Evolutionary conservation across 2,797 vertebrate species (phyloP).

Genomic region (Sylvia borin): DNA sequence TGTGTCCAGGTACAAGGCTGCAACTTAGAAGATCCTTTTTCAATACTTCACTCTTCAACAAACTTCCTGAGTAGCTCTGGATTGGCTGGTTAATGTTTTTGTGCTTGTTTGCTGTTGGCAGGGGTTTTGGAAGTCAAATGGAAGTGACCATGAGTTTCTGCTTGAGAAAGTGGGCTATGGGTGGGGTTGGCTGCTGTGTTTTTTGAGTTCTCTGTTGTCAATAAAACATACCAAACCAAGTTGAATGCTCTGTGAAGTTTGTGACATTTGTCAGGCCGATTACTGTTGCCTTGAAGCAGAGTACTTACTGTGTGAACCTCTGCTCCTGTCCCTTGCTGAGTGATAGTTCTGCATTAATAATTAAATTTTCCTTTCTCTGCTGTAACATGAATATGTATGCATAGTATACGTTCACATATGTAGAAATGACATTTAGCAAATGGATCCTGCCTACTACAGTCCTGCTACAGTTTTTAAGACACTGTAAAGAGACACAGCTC

Average conservation of each 20-base stretch:
- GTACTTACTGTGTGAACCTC: background rate
- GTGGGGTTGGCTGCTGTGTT: background rate
- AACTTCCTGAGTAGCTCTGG: background rate
- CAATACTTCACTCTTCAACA: background rate
- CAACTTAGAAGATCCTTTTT: background rate
- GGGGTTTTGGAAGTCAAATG: background rate
- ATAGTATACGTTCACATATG: background rate
- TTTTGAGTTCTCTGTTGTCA: background rate
- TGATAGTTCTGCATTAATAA: background rate
- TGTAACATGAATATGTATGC: background rate
- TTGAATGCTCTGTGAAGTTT: background rate
- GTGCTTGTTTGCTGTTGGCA: background rate
- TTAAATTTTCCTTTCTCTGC: background rate
- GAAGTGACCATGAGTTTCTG: background rate
- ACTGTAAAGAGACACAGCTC: background rate
- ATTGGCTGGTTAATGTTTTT: background rate
- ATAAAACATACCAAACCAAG: background rate
- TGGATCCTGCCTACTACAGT: background rate
- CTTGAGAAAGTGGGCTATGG: background rate
- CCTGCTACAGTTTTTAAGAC: background rate
- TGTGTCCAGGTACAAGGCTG: background rate
- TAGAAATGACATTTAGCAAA: background rate
- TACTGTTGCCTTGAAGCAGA: background rate
- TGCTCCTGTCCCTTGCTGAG: background rate
- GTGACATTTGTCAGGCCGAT: background rate